phyloP scores from a whole-genome alignment of 2,888 invertebrate species.

The Colostygia pectinataria region DNA sequence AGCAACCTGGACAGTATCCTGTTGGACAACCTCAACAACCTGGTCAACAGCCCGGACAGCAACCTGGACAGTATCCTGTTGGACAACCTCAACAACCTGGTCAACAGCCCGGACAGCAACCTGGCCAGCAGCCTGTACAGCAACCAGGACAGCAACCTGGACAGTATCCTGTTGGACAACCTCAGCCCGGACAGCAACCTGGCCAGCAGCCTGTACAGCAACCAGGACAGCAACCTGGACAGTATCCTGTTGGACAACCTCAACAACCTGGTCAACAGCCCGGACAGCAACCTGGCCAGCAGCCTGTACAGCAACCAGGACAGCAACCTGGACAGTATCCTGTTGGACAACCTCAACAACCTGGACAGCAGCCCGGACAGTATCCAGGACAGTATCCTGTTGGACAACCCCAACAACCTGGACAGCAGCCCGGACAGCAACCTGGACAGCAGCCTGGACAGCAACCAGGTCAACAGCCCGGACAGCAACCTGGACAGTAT shows the following conservation, averaged over 20 bases:
- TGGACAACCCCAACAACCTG: slow-evolving; percentile 33
- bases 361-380: background rate
- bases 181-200: too few species aligned
- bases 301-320: slow-evolving; percentile 24
- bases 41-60: slow-evolving; percentile 37
- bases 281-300: slow-evolving; percentile 39
- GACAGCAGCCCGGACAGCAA: slow-evolving; percentile 37
- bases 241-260: background rate
- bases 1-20: too few species aligned
- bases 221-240: too few species aligned
- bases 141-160: too few species aligned
- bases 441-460: slow-evolving; percentile 34
- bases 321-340: slow-evolving; percentile 23
- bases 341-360: too few species aligned
- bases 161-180: too few species aligned
- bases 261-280: slow-evolving; percentile 37
- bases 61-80: slow-evolving; percentile 21
- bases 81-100: slow-evolving; percentile 24
- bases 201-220: too few species aligned
- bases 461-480: too few species aligned
- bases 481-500: too few species aligned
- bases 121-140: too few species aligned
- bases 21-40: too few species aligned
- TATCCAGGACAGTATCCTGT: too few species aligned
- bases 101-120: slow-evolving; percentile 19